Base-by-base conservation (phyloP, 2,888 invertebrate genomes). In the Hirtodrosophila confusa region DNA sequence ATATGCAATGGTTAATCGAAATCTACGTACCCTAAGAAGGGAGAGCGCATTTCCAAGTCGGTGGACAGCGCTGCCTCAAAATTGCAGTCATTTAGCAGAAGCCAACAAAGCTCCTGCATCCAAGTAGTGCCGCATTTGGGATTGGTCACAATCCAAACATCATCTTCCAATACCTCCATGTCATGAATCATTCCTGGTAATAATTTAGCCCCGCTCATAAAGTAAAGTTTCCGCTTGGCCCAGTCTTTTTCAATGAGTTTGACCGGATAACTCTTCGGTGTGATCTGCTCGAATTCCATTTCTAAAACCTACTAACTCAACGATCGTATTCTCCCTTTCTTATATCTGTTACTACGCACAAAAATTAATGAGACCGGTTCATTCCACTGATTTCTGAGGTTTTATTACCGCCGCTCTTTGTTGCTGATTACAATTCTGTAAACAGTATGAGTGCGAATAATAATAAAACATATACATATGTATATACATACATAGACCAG, bases 51-150 rank as follows among this genome's bases (percentile, higher is more conserved):
- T 36, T 83, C 83, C 11, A 85, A 72, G 12, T 85, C 65, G 17
- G 73, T 64, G 1, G 55, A 44, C 9, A 78, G 55, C 0, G 90
- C 90, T 0, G 55, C 61, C 3, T 88, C 85, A 36, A 88, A 90
- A 31, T 90, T 75, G n/a, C 79, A 89, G 35, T 89, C 44, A 39
- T 91, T 88, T 27, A 87, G 44, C 0, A 90, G 63, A 39, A 90
- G 55, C 90, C 89, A 90, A 1, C 83, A 41, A 12, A 91, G 54
- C 43, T 91, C 91, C 45, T 91, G 90, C 78, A 88, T 89, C 91
- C 91, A 90, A 37, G 90, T 90, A 2, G 91, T 90, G 17, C 90
- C 91, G 36, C 78, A 73, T 64, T 91, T 90, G 0, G 78, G 82
- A 58, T 78, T 65, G 3, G 90, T 89, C 0, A 89, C 83, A 12